Base-by-base conservation (phyloP, 2,888 invertebrate genomes). In the Agapostemon virescens region DNA sequence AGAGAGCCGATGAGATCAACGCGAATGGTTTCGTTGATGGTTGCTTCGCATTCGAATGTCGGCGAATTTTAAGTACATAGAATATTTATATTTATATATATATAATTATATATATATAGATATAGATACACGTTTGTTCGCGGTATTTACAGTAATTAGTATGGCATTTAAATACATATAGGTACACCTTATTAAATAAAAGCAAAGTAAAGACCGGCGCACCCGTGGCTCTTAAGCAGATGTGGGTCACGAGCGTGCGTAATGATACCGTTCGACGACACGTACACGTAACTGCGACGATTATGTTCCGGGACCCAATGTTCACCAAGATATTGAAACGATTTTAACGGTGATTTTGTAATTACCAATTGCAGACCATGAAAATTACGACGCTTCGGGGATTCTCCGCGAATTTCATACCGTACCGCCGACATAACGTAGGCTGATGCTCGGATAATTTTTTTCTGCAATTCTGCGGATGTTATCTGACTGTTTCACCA, bases 161-260 rank as follows among this genome's bases (percentile, higher is more conserved):
- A 87, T 88, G 87, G 88, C 87, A 87, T 90, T 89, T 90, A 90
- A 90, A 90, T 90, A 90, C 89, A 90, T 87, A 90, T 90, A 90
- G 86, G 81, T 88, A 89, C 88, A 90, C 80, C 87, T 88, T 89
- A 89, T 86, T 82, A 84, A 84, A 85, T 86, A 85, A 85, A 76
- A 84, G 81, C 84, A 84, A 84, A 78, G 70, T 82, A 82, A 83
- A 71, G 71, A 84, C 68, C 69, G 70, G 70, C 74, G 82, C 78
- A 74, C 77, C 66, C 79, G 69, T 82, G 71, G 69, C 80, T 84
- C 76, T 83, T 71, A 78, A 69, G 82, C 49, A 76, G 58, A 84
- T 74, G 72, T 79, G 72, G 81, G 77, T 79, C 69, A 82, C 81
- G 74, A 77, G 74, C 70, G 63, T 77, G 72, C 55, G 63, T 69